Evolutionary conservation across 2,797 vertebrate genomes (phyloP), one percentile per base, ranked within the genome.

Genomic region (Malurus splendens): DNA sequence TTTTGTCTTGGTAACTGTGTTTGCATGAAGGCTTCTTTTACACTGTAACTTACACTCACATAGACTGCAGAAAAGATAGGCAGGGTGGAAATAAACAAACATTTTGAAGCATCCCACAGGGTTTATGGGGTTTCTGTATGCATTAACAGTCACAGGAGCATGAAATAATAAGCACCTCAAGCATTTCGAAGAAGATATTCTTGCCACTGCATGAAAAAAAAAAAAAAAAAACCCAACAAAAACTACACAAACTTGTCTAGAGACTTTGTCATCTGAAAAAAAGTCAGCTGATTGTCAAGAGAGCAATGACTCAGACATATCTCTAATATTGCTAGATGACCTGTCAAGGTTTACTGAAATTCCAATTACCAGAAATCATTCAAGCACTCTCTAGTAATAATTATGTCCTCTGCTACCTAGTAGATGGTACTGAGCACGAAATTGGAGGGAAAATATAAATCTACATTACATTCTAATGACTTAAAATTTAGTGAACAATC

Each of bases 291-390:
- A 72, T 44, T 85, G 22, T 83, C 73, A 90, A 59, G 44, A 78
- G 16, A 81, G 9, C 2, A 4, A 38, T 87, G 87, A 70, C 48
- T 90, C 73, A 73, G 84, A 65, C 41, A 36, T 56, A n/a, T 55
- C 33, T 15, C 28, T 90, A 84, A 90, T 75, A 76, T 27, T 78
- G 33, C 57, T 39, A 65, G 48, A 60, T 80, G 68, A 89, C 52
- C 66, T 82, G 81, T 56, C 55, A 90, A 82, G 30, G 30, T 92
- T 94, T 74, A 77, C 52, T 65, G 55, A 86, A 93, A 93, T 92
- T 87, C 82, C 71, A 92, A 73, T 94, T 94, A 91, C 14, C 39
- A 74, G 51, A 86, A 92, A 36, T 65, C 15, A 52, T 81, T 93
- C 68, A 90, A 91, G 25, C 64, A 89, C 67, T 85, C 27, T 50